Evolutionary conservation across 2,113 vertebrate genomes (phyloP).

Genomic region (Chaetura pelagica): DNA sequence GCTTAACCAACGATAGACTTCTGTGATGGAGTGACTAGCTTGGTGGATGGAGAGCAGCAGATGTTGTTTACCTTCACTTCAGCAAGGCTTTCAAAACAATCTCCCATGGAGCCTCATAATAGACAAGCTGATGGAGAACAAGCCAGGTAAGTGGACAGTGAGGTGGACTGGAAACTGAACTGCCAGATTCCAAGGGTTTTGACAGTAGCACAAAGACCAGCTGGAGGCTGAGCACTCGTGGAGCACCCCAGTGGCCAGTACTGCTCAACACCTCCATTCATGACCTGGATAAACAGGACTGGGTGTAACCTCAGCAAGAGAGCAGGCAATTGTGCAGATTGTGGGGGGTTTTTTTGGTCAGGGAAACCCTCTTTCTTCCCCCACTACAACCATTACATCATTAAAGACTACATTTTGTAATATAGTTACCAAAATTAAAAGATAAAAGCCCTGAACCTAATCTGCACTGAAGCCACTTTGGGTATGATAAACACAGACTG

Average conservation of each 20-base stretch:
- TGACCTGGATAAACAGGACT: background rate
- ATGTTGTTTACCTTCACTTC: constrained; percentile 49
- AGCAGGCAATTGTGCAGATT: background rate
- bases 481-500: too few relatives aligned
- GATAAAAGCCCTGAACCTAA: too few relatives aligned
- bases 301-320: background rate
- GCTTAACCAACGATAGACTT: background rate
- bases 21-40: background rate
- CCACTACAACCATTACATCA: too few relatives aligned
- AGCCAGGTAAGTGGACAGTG: background rate
- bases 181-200: background rate
- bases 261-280: background rate
- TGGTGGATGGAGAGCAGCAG: background rate
- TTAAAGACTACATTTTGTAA: too few relatives aligned
- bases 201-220: background rate
- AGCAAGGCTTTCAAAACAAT: constrained; percentile 33
- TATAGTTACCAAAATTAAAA: too few relatives aligned
- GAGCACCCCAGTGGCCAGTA: background rate
- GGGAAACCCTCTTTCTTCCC: too few relatives aligned
- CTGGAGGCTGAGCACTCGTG: rapidly evolving
- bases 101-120: background rate
- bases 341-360: too few relatives aligned
- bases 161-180: background rate
- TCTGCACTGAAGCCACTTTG: too few relatives aligned
- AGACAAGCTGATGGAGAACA: background rate